Conservation (phyloP, 2,113 vertebrate species). For the Macroglossus sobrinus region DNA sequence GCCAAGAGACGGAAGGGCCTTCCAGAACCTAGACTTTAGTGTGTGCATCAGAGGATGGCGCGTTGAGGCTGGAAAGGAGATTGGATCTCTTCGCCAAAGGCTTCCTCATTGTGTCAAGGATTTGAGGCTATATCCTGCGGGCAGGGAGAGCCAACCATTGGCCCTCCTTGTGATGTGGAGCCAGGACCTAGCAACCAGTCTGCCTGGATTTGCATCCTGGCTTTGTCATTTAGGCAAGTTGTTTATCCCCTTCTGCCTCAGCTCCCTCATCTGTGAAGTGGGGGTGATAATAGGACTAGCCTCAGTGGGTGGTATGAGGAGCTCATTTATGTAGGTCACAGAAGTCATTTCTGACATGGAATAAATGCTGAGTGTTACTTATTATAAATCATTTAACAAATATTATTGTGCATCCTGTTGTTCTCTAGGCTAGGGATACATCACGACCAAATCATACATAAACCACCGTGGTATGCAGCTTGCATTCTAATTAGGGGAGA, state of each 20-base stretch:
- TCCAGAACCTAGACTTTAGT: neutral
- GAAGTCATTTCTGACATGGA: neutral
- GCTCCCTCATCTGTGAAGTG: neutral
- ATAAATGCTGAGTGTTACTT: neutral
- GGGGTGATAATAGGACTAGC: neutral
- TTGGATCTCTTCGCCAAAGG: neutral
- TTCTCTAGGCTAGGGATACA: neutral
- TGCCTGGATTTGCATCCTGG: neutral
- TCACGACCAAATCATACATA: neutral
- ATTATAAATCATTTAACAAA: neutral
- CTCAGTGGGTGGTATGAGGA: neutral
- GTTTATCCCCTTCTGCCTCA: neutral
- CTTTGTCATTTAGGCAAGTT: neutral
- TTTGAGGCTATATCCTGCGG: neutral
- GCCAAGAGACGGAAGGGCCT: neutral
- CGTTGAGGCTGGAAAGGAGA: neutral
- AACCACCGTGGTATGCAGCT: neutral
- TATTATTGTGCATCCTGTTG: neutral
- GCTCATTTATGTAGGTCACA: neutral
- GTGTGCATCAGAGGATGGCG: neutral
- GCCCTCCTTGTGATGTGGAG: accelerated
- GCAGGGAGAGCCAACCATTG: neutral
- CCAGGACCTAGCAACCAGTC: neutral
- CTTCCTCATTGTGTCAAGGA: neutral
- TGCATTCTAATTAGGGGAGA: neutral